Conservation (phyloP, 2,888 invertebrate species). For the Chymomyza fuscimana region DNA sequence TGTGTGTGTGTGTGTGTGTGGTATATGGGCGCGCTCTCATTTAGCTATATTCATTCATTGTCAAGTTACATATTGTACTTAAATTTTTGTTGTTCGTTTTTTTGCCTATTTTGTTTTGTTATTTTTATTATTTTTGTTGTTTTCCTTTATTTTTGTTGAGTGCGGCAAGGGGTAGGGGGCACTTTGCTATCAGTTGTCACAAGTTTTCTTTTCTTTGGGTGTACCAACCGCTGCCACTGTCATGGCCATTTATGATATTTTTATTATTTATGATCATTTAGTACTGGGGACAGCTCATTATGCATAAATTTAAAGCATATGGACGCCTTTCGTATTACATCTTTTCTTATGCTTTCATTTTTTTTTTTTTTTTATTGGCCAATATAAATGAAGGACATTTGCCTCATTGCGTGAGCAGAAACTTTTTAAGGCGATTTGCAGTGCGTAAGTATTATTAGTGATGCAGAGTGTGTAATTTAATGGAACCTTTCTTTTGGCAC, state of each 20-base stretch:
- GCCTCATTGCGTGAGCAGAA: constrained; percentile 2
- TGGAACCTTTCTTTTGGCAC: no score
- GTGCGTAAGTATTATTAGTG: not conserved
- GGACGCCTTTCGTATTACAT: constrained; percentile 23
- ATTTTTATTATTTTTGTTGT: not conserved
- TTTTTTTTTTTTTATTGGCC: constrained; percentile 40
- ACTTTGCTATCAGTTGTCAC: constrained; percentile 28
- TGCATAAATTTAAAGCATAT: constrained; percentile 57
- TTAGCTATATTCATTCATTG: constrained; percentile 39
- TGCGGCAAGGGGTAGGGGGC: not conserved
- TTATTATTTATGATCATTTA: constrained; percentile 63
- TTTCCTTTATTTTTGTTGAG: constrained; percentile 9
- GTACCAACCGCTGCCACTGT: constrained; percentile 18
- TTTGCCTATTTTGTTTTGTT: constrained; percentile 2
- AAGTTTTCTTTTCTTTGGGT: constrained; percentile 22
- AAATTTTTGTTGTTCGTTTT: constrained; percentile 8
- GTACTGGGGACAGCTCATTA: constrained; percentile 48
- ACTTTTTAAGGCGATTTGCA: not conserved
- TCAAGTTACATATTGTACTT: constrained; percentile 31
- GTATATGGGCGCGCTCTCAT: not conserved
- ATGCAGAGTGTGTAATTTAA: no score
- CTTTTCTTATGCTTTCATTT: constrained; percentile 24
- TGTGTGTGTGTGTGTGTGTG: not conserved
- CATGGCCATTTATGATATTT: not conserved
- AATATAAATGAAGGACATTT: not conserved